Evolutionary conservation across 2,113 vertebrate genomes (phyloP), one percentile per base, ranked within the genome.

Genomic region (Oreochromis spilurus): DNA sequence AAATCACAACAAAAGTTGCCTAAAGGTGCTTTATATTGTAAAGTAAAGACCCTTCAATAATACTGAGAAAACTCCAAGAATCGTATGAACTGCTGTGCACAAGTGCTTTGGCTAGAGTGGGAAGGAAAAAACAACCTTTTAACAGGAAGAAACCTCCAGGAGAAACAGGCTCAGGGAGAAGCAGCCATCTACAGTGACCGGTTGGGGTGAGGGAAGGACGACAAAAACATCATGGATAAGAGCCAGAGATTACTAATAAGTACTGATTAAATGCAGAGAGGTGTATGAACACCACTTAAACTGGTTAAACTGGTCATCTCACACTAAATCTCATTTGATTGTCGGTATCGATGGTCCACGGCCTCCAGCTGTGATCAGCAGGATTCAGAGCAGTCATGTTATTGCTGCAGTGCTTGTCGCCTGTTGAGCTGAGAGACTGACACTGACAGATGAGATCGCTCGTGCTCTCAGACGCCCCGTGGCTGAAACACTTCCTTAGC

Each of bases 401-500:
- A 11, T 45, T 9, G 3, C 8, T 45, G 40, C 21, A 17, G 54
- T 5, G 16, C 7, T 48, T 70, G 55, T 48, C 2, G 5, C 62
- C 62, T 77, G 78, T 72, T 65, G 85, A 84, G 58, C 54, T 38
- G 77, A 81, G 58, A 62, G 40, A 60, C 84, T 53, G 40, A 43
- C 36, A 70, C n/a, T 21, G 83, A 88, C 60, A 84, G 91, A 89
- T 82, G 79, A 88, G 78, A n/a, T 48, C 58, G 65, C 75, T 24
- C 29, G 6, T 83, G 52, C 34, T 65, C 79, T 67, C 45, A 85
- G 62, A 6, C 19, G 7, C 82, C 85, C 77, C 21, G 58, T 55
- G 86, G 84, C 78, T 55, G 54, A 80, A 88, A 92, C 86, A 54
- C 82, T 84, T 85, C 50, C 79, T 78, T 72, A 65, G 72, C 54